phyloP scores from a whole-genome alignment of 2,797 vertebrate species.

The Glyptemys insculpta region DNA sequence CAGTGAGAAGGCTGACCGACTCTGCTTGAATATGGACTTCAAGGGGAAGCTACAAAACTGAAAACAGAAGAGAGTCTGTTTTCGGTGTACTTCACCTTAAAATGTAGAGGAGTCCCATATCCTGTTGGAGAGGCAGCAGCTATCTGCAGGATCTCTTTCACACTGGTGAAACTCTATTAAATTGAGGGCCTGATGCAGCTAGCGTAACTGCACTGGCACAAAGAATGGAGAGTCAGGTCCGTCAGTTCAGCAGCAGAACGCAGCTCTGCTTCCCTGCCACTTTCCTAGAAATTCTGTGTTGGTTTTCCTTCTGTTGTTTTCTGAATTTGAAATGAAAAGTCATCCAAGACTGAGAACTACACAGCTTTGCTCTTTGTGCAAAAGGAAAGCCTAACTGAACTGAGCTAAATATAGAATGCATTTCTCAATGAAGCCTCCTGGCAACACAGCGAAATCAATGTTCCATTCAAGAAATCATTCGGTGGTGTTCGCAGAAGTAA shows the following conservation, averaged over 20 bases:
- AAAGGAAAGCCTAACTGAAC: background rate
- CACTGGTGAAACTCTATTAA: background rate
- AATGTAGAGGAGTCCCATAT: no score
- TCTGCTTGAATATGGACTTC: no score
- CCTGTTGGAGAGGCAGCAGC: background rate
- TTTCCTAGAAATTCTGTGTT: background rate
- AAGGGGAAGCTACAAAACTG: no score
- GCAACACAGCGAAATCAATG: background rate
- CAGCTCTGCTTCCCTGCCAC: background rate
- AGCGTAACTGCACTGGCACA: background rate
- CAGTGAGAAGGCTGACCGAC: no score
- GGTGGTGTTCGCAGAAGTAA: background rate
- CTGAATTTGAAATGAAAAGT: background rate
- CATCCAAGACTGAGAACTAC: background rate
- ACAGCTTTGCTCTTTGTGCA: background rate
- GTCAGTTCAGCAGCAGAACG: background rate
- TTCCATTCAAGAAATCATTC: background rate
- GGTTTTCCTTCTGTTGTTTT: background rate
- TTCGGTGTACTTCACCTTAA: no score
- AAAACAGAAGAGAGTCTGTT: no score
- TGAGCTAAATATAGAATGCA: background rate
- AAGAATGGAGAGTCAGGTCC: background rate
- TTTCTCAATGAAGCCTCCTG: background rate
- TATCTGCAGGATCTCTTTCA: background rate
- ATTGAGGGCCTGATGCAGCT: background rate